Evolutionary conservation across 1,140 invertebrate species (phyloP).

Genomic region (Pseudomyrmex sp.): DNA sequence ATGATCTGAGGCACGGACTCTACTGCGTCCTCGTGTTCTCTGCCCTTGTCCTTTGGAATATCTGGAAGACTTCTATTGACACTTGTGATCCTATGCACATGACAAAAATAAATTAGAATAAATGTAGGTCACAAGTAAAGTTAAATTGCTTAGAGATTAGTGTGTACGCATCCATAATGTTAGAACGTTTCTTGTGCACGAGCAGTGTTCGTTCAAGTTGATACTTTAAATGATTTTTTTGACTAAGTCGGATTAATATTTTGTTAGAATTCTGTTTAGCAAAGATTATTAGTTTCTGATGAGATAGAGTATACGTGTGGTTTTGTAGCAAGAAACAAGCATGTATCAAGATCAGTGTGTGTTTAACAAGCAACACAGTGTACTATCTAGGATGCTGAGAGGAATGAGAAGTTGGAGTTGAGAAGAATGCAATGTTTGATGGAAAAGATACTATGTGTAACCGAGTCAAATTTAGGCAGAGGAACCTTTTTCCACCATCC

Average conservation of each 20-base stretch:
- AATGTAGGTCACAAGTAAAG: neutral
- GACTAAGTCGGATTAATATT: no score
- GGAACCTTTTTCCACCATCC: constrained; percentile 83
- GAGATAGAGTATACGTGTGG: no score
- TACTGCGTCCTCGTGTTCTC: constrained; percentile 74
- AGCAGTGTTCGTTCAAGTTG: neutral
- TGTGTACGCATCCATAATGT: neutral
- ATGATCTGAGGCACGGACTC: constrained; percentile 82
- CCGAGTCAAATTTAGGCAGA: constrained; percentile 65
- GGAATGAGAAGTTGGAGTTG: neutral
- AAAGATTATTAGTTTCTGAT: no score
- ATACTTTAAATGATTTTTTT: neutral
- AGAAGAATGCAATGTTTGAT: constrained; percentile 1
- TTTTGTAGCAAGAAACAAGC: neutral
- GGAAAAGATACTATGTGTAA: neutral
- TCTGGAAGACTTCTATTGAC: constrained; percentile 89
- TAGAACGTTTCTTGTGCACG: neutral
- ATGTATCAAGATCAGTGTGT: neutral
- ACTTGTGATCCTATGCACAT: constrained; percentile 80
- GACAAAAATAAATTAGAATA: constrained; percentile 28
- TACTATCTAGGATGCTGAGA: constrained; percentile 10
- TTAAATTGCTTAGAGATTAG: neutral
- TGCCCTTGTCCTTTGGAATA: constrained; percentile 86
- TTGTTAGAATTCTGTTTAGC: no score
- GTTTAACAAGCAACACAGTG: neutral